A percentile compares a stretch with the other conserved stretches of the same genome.
Evolutionary conservation across 2,888 invertebrate species (phyloP).

Genomic region (Drosophila robusta): DNA sequence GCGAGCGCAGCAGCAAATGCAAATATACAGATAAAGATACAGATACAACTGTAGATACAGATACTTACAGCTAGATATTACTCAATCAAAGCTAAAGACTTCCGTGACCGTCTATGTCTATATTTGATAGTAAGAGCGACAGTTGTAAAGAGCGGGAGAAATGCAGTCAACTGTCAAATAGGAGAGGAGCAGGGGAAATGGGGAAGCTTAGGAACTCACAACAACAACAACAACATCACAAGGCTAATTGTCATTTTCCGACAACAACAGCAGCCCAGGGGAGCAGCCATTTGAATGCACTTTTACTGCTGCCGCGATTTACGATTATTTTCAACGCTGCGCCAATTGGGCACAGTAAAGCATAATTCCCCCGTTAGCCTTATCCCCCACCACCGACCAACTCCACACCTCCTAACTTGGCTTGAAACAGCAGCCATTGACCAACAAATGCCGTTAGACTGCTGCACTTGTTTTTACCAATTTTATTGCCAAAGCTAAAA

Average conservation of each 20-base stretch:
- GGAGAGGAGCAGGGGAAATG: constrained; percentile 16
- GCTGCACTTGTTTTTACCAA: constrained; percentile 53
- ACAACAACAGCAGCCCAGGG: constrained; percentile 57
- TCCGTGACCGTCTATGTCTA: constrained; percentile 54
- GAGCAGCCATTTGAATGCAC: constrained; percentile 37
- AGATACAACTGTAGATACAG: constrained; percentile 35
- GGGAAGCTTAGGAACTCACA: constrained; percentile 20
- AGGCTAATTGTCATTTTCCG: constrained; percentile 78
- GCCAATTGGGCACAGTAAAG: constrained; percentile 58
- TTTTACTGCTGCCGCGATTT: constrained; percentile 39
- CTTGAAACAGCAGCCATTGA: constrained; percentile 23
- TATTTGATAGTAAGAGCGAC: constrained; percentile 39
- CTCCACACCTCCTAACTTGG: constrained; percentile 5
- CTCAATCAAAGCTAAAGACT: constrained; percentile 68
- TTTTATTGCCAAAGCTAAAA: constrained; percentile 32
- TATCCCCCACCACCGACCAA: neutral
- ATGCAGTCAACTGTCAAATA: constrained; percentile 73
- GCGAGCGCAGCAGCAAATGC: constrained; percentile 17
- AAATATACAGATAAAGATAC: constrained; percentile 35
- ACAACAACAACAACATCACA: constrained; percentile 27
- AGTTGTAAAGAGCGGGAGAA: constrained; percentile 24
- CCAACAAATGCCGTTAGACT: constrained; percentile 44
- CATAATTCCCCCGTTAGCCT: constrained; percentile 43
- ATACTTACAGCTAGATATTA: constrained; percentile 61
- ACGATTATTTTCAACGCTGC: constrained; percentile 33